Percentiles rank a stretch among this genome's conserved stretches.
Conservation (phyloP, 2,888 invertebrate genomes). For the Tinea pellionella region DNA sequence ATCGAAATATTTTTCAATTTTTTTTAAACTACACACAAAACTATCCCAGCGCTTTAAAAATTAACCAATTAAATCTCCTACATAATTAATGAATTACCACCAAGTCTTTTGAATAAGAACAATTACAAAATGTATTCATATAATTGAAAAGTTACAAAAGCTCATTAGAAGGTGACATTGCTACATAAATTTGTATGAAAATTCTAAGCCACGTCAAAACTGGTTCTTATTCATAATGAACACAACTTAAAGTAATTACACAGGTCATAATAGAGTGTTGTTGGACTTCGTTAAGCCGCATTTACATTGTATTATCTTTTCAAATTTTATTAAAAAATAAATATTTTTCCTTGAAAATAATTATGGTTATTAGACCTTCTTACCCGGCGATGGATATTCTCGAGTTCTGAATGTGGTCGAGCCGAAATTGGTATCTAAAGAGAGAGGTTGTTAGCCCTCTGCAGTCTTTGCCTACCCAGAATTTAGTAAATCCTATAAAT, state of each 20-base stretch:
- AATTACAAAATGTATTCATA: not conserved
- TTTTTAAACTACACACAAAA: no score
- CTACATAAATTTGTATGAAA: not conserved
- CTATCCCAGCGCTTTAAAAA: no score
- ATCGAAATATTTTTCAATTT: no score
- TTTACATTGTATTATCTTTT: not conserved
- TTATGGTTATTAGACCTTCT: no score
- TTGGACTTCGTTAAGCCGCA: not conserved
- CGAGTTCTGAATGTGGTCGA: no score
- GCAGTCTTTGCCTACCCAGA: no score
- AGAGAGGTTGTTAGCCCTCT: no score
- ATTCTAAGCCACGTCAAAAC: not conserved
- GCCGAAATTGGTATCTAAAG: no score
- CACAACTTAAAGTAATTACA: slow-evolving; percentile 11
- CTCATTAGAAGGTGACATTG: not conserved
- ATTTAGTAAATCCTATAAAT: no score
- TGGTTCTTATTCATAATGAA: not conserved
- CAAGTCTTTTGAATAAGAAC: not conserved
- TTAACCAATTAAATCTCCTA: no score
- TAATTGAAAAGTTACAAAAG: not conserved
- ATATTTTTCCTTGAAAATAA: not conserved
- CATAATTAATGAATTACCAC: no score
- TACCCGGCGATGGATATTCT: no score
- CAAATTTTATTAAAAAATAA: not conserved
- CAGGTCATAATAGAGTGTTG: slow-evolving; percentile 12